Conservation (phyloP, 2,888 invertebrate genomes). For the Catocala sponsa region DNA sequence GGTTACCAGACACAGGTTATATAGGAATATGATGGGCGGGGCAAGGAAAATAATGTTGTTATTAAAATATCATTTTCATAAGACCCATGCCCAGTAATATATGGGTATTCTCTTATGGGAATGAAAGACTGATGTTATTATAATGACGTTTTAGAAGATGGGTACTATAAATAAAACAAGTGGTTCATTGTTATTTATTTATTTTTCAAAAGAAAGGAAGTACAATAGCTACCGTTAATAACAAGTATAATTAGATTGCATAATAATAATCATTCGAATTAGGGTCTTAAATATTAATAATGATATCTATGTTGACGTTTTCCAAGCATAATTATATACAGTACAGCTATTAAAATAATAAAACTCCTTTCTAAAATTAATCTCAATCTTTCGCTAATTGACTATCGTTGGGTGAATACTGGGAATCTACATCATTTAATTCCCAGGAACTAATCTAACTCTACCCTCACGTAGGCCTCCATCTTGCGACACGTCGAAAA, state of each 20-base stretch:
- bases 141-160: neutral
- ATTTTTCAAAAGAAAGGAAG: constrained; percentile 74
- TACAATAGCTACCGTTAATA: constrained; percentile 80
- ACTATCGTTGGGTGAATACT: constrained; percentile 88
- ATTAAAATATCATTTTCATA: too few relatives aligned
- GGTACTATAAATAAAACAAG: constrained; percentile 26
- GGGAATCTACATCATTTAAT: constrained; percentile 65
- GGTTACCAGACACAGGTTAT: too few relatives aligned
- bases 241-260: constrained; percentile 74
- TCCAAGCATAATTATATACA: constrained; percentile 74
- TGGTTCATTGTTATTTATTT: constrained; percentile 62
- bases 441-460: constrained; percentile 79
- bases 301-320: constrained; percentile 58
- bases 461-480: constrained; percentile 75
- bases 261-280: constrained; percentile 65
- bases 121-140: too few relatives aligned
- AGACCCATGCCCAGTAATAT: too few relatives aligned
- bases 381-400: constrained; percentile 85
- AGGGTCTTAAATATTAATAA: constrained; percentile 62
- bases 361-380: constrained; percentile 79
- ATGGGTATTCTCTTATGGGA: too few relatives aligned
- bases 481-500: constrained; percentile 64
- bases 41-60: too few relatives aligned
- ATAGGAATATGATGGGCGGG: too few relatives aligned
- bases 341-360: constrained; percentile 69